Conservation (phyloP, 2,888 invertebrate genomes). For the Dilophus febrilis region DNA sequence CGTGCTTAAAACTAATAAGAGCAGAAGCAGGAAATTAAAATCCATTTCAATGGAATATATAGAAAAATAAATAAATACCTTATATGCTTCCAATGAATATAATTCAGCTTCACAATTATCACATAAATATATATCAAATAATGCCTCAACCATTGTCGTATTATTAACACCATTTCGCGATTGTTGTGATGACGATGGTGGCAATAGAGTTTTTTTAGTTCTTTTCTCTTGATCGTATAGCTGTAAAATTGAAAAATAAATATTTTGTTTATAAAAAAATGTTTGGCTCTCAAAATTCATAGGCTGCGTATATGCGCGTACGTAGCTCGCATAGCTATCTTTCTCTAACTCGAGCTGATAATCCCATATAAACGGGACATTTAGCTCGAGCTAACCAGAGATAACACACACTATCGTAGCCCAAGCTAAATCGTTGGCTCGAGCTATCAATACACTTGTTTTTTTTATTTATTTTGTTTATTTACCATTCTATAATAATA, state of each 20-base stretch:
- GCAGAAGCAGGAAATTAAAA: neutral
- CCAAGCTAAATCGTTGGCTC: too few species aligned
- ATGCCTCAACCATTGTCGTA: conserved; percentile 36
- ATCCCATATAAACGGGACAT: too few species aligned
- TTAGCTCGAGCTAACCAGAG: too few species aligned
- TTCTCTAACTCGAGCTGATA: too few species aligned
- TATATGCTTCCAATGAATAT: conserved; percentile 36
- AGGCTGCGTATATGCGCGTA: too few species aligned
- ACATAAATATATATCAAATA: conserved; percentile 52
- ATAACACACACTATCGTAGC: too few species aligned
- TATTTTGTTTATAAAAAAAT: too few species aligned
- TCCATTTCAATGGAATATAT: neutral
- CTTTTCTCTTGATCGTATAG: conserved; percentile 29
- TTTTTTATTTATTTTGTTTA: neutral
- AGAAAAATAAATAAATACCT: conserved; percentile 25
- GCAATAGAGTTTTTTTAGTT: conserved; percentile 31
- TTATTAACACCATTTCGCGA: conserved; percentile 24
- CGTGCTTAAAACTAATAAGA: neutral
- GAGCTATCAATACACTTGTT: neutral
- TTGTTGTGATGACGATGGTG: conserved; percentile 23
- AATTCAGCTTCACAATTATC: conserved; percentile 61
- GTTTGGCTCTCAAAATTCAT: too few species aligned
- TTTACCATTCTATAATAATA: too few species aligned
- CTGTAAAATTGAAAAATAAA: conserved; percentile 13
- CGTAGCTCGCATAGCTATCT: too few species aligned